Evolutionary conservation across 2,888 invertebrate genomes (phyloP).

Genomic region (Drosophila parthenogenetica): DNA sequence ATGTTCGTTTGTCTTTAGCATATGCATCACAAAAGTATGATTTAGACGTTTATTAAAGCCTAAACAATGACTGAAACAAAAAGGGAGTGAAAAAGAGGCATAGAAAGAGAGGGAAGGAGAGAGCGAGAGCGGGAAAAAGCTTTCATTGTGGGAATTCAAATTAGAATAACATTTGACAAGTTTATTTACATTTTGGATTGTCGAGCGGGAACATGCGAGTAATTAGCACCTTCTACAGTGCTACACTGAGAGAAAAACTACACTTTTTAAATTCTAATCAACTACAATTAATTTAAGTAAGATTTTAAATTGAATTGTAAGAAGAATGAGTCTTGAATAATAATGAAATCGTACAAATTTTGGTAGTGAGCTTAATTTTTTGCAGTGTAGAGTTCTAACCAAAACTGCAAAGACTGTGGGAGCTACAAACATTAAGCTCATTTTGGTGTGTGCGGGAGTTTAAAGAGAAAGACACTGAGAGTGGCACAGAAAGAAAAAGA

Average conservation of each 20-base stretch:
- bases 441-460: slow-evolving; percentile 18
- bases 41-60: slow-evolving; percentile 76
- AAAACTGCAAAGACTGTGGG: slow-evolving; percentile 10
- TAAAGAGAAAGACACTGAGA: background rate
- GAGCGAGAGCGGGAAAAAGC: slow-evolving; percentile 30
- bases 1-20: slow-evolving; percentile 79
- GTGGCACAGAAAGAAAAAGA: background rate
- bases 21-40: slow-evolving; percentile 78
- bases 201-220: slow-evolving; percentile 41
- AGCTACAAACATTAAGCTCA: slow-evolving; percentile 34
- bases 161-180: slow-evolving; percentile 67
- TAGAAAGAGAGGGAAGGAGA: background rate
- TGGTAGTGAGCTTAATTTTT: background rate
- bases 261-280: background rate
- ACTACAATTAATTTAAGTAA: background rate
- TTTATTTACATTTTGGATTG: slow-evolving; percentile 60
- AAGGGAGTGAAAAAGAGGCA: background rate
- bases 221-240: slow-evolving; percentile 61
- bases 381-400: slow-evolving; percentile 8
- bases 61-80: slow-evolving; percentile 60
- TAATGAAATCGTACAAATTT: no score
- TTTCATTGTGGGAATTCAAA: slow-evolving; percentile 73
- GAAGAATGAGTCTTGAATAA: no score
- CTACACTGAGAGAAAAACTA: background rate
- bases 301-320: no score